phyloP scores from a whole-genome alignment of 2,113 vertebrate genomes.

The Strix uralensis region DNA sequence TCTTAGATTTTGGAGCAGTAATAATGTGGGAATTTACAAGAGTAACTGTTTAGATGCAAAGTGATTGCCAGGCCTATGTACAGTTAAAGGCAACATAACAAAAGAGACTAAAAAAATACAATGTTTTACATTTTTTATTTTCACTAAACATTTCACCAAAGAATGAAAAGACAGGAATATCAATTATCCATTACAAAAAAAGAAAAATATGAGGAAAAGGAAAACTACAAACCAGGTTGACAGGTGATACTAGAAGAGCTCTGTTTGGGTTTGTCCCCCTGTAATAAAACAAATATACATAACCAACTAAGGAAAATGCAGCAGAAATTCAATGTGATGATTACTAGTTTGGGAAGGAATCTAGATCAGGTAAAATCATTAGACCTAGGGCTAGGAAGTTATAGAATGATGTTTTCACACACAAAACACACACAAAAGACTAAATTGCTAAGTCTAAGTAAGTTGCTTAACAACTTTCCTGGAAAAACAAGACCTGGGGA shows the following conservation, averaged over 20 bases:
- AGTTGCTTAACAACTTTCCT: background rate
- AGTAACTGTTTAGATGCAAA: background rate
- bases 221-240: background rate
- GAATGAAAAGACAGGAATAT: background rate
- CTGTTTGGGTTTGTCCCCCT: background rate
- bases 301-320: rapidly evolving
- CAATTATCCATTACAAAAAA: background rate
- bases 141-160: background rate
- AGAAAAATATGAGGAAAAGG: background rate
- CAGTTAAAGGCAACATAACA: background rate
- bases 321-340: background rate
- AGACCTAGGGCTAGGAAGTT: background rate
- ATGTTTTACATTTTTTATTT: background rate
- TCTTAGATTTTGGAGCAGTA: background rate
- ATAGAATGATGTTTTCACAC: background rate
- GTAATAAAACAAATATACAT: background rate
- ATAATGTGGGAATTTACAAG: background rate
- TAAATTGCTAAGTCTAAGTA: background rate
- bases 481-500: background rate
- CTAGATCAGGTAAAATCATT: background rate
- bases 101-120: background rate
- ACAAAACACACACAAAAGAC: background rate
- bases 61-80: background rate
- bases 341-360: background rate
- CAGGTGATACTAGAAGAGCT: background rate